Percentiles rank a stretch among this genome's conserved stretches.
These are phyloP conservation scores for Pseudococcus jackbeardsleyi DNA, from an alignment of 2,888 invertebrate species.

Conservation along the genomic window DNA sequence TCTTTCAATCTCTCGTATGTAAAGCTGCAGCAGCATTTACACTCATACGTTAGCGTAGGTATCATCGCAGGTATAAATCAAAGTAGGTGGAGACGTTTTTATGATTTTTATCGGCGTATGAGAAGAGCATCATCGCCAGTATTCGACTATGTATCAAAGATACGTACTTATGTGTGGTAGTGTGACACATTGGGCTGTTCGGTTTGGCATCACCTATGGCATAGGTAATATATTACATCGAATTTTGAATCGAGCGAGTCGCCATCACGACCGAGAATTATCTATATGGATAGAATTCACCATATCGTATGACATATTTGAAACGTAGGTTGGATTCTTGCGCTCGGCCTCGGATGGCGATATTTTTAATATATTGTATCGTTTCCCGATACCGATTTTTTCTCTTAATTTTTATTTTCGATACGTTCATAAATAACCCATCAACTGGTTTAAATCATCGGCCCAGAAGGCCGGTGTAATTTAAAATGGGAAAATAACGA, in stretches of 20 bases:
- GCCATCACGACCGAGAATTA: neutral
- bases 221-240: neutral
- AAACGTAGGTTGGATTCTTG: neutral
- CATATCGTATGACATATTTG: slow-evolving; percentile 7
- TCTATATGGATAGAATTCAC: neutral
- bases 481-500: neutral
- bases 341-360: neutral
- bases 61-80: slow-evolving; percentile 8
- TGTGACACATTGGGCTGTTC: neutral
- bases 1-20: neutral
- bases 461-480: neutral
- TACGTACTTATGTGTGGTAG: neutral
- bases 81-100: slow-evolving; percentile 16
- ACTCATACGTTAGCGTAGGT: neutral
- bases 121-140: neutral
- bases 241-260: neutral
- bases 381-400: neutral
- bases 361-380: slow-evolving; percentile 35
- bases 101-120: slow-evolving; percentile 33
- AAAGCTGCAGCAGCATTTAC: neutral
- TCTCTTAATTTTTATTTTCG: neutral
- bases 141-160: neutral
- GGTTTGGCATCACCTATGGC: neutral
- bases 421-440: slow-evolving; percentile 14
- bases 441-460: slow-evolving; percentile 5